Conservation (phyloP, 1,140 invertebrate genomes). For the Bombus confusus region DNA sequence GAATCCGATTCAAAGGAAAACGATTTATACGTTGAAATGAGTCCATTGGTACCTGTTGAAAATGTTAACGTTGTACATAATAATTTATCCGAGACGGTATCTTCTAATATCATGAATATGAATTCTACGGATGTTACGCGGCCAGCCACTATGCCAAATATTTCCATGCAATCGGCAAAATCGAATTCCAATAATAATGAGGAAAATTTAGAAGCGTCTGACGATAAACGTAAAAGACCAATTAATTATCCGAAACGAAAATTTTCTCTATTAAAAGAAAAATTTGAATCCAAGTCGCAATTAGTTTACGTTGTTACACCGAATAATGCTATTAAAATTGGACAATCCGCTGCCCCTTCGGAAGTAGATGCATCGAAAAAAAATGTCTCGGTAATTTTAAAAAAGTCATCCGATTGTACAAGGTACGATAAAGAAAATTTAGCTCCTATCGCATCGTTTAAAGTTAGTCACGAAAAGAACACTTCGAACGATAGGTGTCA, state of each 20-base stretch:
- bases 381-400: constrained; percentile 74
- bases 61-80: constrained; percentile 48
- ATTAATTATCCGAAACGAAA: constrained; percentile 83
- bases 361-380: constrained; percentile 75
- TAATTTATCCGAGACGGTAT: constrained; percentile 6
- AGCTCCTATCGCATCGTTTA: constrained; percentile 39
- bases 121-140: neutral
- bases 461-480: constrained; percentile 32
- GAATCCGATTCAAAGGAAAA: constrained; percentile 66
- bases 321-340: constrained; percentile 42
- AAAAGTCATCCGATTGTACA: constrained; percentile 69
- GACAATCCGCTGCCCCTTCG: constrained; percentile 53
- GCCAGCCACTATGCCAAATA: neutral
- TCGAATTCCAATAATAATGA: neutral
- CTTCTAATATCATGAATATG: constrained; percentile 47
- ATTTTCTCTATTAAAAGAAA: constrained; percentile 85
- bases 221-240: constrained; percentile 76
- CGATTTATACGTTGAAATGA: constrained; percentile 78
- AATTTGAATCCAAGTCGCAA: constrained; percentile 84
- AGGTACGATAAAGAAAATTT: constrained; percentile 73
- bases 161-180: neutral
- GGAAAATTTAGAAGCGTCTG: neutral
- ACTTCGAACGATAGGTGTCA: constrained; percentile 62
- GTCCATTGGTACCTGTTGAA: constrained; percentile 59
- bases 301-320: constrained; percentile 78